Base-by-base conservation (phyloP, 2,888 invertebrate species). In the Bimastos eiseni region DNA sequence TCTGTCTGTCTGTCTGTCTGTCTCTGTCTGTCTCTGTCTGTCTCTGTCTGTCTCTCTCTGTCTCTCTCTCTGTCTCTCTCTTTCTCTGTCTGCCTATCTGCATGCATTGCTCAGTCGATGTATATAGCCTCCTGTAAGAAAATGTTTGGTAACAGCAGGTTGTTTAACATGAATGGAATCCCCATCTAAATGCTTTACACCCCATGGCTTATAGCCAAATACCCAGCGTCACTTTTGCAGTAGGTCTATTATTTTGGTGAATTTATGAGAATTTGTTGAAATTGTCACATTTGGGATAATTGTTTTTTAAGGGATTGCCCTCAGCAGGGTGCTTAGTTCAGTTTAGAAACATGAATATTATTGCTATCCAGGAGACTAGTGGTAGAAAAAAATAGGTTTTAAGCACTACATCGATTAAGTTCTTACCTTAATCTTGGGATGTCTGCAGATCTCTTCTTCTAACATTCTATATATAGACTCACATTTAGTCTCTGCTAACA, bases 141-240 rank as follows among this genome's bases (percentile, higher is more conserved):
- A 70, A 70, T 70, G 70, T n/a, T n/a, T 70, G 55, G 70, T 70
- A 70, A 70, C n/a, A 70, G 70, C 70, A 70, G 70, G 70, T 70
- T n/a, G 30, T 70, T 5, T n/a, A n/a, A 70, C 30, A 70, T n/a
- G 70, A 70, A 30, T 70, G 70, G n/a, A 70, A 70, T 70, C 11
- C 70, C 70, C 70, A 70, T n/a, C 5, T n/a, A 70, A 70, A 70
- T 70, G n/a, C n/a, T 70, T 70, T 70, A 17, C n/a, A 70, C 70
- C 8, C 70, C n/a, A 13, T 30, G n/a, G n/a, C 70, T 11, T n/a
- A n/a, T n/a, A n/a, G n/a, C 70, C 70, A 70, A 17, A 70, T n/a
- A 70, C 11, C 70, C 70, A n/a, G 70, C n/a, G 70, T 70, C 17
- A 17, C n/a, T n/a, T 70, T 70, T 70, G 70, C n/a, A 49, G 49